Percentiles rank a stretch among this genome's conserved stretches.
phyloP scores from a whole-genome alignment of 2,113 vertebrate species.

The Kryptolebias marmoratus region DNA sequence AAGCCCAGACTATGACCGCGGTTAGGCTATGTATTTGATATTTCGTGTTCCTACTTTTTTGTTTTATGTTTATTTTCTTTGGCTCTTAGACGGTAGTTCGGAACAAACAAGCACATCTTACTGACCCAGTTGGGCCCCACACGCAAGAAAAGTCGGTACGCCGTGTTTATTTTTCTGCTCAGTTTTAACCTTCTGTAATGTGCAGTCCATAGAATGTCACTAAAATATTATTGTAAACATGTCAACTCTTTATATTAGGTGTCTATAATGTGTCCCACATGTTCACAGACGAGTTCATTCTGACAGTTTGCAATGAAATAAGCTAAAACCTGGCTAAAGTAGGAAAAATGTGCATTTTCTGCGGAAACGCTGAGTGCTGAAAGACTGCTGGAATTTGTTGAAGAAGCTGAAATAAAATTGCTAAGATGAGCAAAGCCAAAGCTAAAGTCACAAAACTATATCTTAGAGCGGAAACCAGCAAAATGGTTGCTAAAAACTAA shows the following conservation, averaged over 20 bases:
- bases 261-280: neutral
- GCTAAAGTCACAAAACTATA: too few species aligned
- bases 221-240: neutral
- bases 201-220: neutral
- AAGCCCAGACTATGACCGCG: neutral
- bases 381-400: too few species aligned
- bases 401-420: too few species aligned
- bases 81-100: neutral
- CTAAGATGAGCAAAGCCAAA: too few species aligned
- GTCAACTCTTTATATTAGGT: neutral
- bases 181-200: neutral
- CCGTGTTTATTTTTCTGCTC: neutral
- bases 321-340: too few species aligned
- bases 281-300: too few species aligned
- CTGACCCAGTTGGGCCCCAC: constrained; percentile 23
- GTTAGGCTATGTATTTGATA: too few species aligned
- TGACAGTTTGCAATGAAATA: too few species aligned
- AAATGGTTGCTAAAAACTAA: too few species aligned
- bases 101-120: neutral
- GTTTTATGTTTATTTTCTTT: neutral
- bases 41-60: neutral
- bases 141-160: neutral
- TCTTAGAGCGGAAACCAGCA: too few species aligned
- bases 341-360: too few species aligned
- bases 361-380: too few species aligned